Conservation (phyloP, 2,888 invertebrate species). For the Mayetiola destructor region DNA sequence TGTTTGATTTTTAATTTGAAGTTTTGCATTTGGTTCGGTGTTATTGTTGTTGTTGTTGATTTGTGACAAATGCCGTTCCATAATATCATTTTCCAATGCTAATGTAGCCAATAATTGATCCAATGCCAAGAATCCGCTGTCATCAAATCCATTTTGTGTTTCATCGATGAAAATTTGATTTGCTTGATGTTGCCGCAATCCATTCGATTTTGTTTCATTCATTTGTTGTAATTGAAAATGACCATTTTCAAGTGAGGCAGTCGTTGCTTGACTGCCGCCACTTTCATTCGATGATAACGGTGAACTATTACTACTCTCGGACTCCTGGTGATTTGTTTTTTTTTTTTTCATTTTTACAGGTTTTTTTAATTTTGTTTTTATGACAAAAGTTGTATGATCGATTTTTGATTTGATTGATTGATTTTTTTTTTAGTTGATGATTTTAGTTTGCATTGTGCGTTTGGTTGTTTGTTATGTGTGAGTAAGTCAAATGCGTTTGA, state of each 20-base stretch:
- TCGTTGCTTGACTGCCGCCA: background rate
- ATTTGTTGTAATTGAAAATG: no score
- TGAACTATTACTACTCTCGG: conserved; percentile 14
- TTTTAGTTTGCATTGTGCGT: background rate
- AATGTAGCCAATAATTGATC: conserved; percentile 22
- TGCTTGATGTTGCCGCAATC: background rate
- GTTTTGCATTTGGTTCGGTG: background rate
- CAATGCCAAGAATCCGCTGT: conserved; percentile 18
- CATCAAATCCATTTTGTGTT: background rate
- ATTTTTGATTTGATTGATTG: background rate
- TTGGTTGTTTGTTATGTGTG: background rate
- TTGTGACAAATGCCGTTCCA: conserved; percentile 20
- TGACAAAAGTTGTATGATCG: background rate
- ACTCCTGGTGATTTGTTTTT: conserved; percentile 11
- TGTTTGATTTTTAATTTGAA: background rate
- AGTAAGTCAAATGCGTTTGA: conserved; percentile 11
- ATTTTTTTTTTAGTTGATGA: background rate
- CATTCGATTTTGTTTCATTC: background rate
- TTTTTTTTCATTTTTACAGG: background rate
- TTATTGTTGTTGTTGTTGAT: conserved; percentile 12
- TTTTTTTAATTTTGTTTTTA: background rate
- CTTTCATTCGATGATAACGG: background rate
- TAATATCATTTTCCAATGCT: conserved; percentile 21
- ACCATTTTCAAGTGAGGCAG: background rate
- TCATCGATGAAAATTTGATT: background rate